phyloP scores from a whole-genome alignment of 2,797 vertebrate species.

The Typhlichthys subterraneus region DNA sequence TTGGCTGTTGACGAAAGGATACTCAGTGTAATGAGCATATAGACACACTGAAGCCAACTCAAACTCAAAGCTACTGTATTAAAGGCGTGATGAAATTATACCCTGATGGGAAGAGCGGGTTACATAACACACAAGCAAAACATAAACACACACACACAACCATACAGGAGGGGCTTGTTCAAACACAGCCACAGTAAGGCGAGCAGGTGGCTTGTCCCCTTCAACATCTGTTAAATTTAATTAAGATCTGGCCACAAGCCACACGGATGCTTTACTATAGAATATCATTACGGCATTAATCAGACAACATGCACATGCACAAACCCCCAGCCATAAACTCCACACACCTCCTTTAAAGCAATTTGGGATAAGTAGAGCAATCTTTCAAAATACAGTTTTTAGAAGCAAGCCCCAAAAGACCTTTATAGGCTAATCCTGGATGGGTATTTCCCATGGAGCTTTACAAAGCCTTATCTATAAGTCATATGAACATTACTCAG shows the following conservation, averaged over 20 bases:
- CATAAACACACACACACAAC: slow-evolving; percentile 1
- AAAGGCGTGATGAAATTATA: too few species aligned
- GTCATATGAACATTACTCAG: slow-evolving; percentile 28
- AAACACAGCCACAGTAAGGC: slow-evolving; percentile 68
- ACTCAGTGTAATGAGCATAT: slow-evolving; percentile 64
- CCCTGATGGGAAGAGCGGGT: background rate
- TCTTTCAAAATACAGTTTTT: background rate
- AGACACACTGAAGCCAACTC: slow-evolving; percentile 28
- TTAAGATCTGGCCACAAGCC: slow-evolving; percentile 7
- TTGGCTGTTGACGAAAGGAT: slow-evolving; percentile 51
- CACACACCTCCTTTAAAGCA: background rate
- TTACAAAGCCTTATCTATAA: slow-evolving; percentile 28
- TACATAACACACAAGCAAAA: background rate
- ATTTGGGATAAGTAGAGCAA: slow-evolving; percentile 1
- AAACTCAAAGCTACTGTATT: too few species aligned
- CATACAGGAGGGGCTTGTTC: slow-evolving; percentile 60
- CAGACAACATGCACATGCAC: background rate
- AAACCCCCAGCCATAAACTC: background rate
- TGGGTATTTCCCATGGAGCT: slow-evolving; percentile 5
- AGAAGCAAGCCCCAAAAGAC: slow-evolving; percentile 1
- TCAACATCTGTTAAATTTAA: slow-evolving; percentile 50
- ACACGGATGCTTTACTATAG: background rate
- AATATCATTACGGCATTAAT: background rate
- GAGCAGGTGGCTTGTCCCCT: slow-evolving; percentile 58
- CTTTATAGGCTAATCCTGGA: background rate